Evolutionary conservation across 1,140 invertebrate genomes (phyloP), one percentile per base, ranked within the genome.

Genomic region (Tetragnatha versicolor): DNA sequence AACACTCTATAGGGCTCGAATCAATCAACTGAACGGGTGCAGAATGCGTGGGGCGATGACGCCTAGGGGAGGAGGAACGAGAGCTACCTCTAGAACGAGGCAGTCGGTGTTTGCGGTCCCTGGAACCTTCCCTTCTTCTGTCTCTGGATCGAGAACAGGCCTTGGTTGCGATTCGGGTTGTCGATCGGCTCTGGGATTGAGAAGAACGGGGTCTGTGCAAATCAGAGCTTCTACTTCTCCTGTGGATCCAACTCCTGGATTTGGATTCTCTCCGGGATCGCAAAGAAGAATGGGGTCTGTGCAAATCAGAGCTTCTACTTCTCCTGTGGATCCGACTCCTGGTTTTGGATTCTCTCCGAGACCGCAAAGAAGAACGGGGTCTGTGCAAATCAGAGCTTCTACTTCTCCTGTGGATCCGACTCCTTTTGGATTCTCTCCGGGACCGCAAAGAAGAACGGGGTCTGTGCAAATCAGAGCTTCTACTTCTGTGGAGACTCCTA

Each of bases 151-250:
- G 78, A 27, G 73, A 51, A 35, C 81, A 66, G n/a, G 81, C 80
- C 17, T 81, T 78, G 22, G 83, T 79, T 53, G 81, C 51, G 47
- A 80, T 82, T 73, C 84, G 83, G 35, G 55, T 37, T 55, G 42
- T 29, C 20, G 51, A 42, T 29, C 82, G 45, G 2, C 79, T 73
- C 1, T 76, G 73, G 22, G 82, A 81, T 1, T 65, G 25, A 2
- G 83, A 72, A 9, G 82, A 81, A 22, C 82, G 81, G 12, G 85
- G 85, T 45, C 82, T 77, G 22, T 85, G 85, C 42, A 85, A 72
- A 61, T 82, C 68, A n/a, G 49, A 75, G 6, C 37, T 47, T 22
- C 47, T 51, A 25, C 61, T 45, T 4, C 61, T 33, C 22, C 69
- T 47, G 27, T 70, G 79, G 17, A 79, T 79, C 51, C 80, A 82